Conservation (phyloP, 2,113 vertebrate genomes). For the Marmota monax region DNA sequence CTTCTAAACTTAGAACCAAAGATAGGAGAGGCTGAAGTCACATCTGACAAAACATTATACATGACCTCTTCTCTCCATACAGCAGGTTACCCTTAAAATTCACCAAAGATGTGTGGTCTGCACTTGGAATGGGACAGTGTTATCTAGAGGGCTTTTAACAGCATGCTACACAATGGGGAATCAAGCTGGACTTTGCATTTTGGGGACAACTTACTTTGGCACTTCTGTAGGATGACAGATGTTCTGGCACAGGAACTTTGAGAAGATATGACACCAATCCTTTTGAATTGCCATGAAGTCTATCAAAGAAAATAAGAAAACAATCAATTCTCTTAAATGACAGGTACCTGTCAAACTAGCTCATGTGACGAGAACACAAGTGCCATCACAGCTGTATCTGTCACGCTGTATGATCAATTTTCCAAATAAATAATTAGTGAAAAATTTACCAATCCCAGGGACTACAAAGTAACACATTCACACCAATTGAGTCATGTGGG, state of each 20-base stretch:
- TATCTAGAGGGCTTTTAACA: accelerated
- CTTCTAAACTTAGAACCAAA: background rate
- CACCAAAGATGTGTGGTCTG: background rate
- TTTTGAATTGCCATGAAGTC: conserved; percentile 95
- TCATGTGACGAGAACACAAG: background rate
- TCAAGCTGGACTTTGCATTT: background rate
- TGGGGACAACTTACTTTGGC: conserved; percentile 88
- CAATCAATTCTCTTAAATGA: background rate
- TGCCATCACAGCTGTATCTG: background rate
- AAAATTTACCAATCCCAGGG: too few species aligned
- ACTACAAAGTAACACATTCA: background rate
- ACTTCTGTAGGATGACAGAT: conserved; percentile 91
- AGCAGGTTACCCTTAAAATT: background rate
- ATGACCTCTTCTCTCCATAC: too few species aligned
- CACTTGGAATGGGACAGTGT: background rate
- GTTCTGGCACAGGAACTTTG: conserved; percentile 90
- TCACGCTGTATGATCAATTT: accelerated
- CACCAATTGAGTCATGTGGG: background rate
- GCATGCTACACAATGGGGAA: background rate
- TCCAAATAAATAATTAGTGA: background rate
- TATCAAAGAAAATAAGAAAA: conserved; percentile 74
- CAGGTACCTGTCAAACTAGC: background rate
- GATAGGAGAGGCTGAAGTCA: too few species aligned
- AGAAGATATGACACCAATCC: conserved; percentile 92
- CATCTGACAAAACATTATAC: background rate